phyloP scores from a whole-genome alignment of 2,888 invertebrate species.

The Baronia brevicornis region DNA sequence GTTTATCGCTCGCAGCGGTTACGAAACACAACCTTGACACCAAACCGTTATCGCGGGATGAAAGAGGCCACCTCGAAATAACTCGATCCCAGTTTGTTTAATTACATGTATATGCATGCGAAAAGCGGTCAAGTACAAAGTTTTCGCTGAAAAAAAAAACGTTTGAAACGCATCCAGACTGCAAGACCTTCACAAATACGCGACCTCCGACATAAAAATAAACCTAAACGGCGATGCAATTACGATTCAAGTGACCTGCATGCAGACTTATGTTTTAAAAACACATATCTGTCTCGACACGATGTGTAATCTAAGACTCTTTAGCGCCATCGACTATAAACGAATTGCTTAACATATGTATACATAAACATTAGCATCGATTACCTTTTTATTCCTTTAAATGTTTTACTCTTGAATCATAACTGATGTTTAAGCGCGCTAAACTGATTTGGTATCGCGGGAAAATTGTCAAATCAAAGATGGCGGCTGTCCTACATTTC shows the following conservation, averaged over 20 bases:
- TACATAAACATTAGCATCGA: no score
- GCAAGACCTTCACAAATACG: constrained; percentile 18
- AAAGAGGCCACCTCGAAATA: constrained; percentile 68
- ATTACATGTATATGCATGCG: constrained; percentile 40
- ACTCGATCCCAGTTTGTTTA: constrained; percentile 43
- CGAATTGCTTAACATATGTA: no score
- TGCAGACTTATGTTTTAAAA: constrained; percentile 21
- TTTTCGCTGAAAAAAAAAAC: constrained; percentile 29
- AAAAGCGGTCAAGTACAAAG: constrained; percentile 68
- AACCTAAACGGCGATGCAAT: constrained; percentile 7
- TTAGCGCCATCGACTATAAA: constrained; percentile 1
- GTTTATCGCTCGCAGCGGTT: constrained; percentile 39
- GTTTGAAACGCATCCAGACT: constrained; percentile 45
- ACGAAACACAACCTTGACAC: constrained; percentile 69
- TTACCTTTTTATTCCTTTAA: background rate
- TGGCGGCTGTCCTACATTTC: constrained; percentile 70
- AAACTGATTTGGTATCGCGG: constrained; percentile 31
- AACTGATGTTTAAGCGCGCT: constrained; percentile 10
- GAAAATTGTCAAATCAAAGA: constrained; percentile 61
- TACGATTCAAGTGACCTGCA: constrained; percentile 10
- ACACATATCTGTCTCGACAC: constrained; percentile 4
- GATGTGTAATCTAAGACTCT: constrained; percentile 14
- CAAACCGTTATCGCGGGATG: constrained; percentile 64
- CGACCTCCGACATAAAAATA: constrained; percentile 32
- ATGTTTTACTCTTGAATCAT: background rate